Percentiles rank a stretch among this genome's conserved stretches.
These are phyloP conservation scores for Lepus oiostolus DNA, from an alignment of 2,797 vertebrate species.

Conservation along the genomic window DNA sequence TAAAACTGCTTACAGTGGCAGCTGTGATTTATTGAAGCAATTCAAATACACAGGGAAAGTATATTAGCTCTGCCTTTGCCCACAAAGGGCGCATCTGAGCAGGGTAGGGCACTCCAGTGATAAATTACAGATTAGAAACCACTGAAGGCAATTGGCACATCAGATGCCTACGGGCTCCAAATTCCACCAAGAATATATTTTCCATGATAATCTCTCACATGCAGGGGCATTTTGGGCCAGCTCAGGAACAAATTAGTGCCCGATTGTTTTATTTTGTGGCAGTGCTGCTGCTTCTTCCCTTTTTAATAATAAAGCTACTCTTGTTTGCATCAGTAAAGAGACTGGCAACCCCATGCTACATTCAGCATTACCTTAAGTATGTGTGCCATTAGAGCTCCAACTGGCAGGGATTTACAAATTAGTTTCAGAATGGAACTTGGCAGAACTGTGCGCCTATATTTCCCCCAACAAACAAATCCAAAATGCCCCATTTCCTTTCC, in stretches of 20 bases:
- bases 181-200: slow-evolving; percentile 84
- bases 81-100: slow-evolving; percentile 87
- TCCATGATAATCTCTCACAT: slow-evolving; percentile 82
- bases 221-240: slow-evolving; percentile 68
- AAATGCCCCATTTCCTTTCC: background rate
- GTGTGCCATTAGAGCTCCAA: background rate
- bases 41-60: slow-evolving; percentile 89
- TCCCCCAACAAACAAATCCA: slow-evolving; percentile 30
- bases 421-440: slow-evolving; percentile 51
- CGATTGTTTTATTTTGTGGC: slow-evolving; percentile 44
- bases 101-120: slow-evolving; percentile 84
- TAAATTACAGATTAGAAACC: slow-evolving; percentile 87
- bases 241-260: slow-evolving; percentile 81
- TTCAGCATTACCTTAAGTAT: background rate
- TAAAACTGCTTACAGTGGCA: slow-evolving; percentile 88
- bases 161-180: slow-evolving; percentile 85
- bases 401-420: slow-evolving; percentile 32
- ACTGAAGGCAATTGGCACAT: slow-evolving; percentile 87
- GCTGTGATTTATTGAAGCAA: slow-evolving; percentile 91
- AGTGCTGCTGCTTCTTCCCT: background rate
- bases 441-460: background rate
- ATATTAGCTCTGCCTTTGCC: slow-evolving; percentile 89
- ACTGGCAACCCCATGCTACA: background rate
- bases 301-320: background rate
- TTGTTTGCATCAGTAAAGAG: slow-evolving; percentile 38